phyloP scores from a whole-genome alignment of 2,888 invertebrate species.

The Steinernema carpocapsae region DNA sequence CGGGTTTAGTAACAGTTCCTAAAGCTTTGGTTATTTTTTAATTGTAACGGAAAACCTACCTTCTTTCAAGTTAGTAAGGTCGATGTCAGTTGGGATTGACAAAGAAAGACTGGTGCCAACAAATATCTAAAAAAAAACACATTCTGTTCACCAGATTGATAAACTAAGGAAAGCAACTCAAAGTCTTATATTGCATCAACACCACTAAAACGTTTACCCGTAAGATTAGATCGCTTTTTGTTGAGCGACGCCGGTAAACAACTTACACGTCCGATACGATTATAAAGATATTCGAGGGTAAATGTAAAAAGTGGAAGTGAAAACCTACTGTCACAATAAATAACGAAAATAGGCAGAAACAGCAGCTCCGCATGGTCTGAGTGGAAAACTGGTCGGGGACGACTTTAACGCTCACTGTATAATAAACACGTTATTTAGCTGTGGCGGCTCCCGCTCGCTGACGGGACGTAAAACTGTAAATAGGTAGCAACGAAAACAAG shows the following conservation, averaged over 20 bases:
- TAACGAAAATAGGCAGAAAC: background rate
- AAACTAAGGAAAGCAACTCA: background rate
- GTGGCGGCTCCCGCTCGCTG: too few species aligned
- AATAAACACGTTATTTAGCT: conserved; percentile 1
- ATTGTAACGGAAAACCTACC: background rate
- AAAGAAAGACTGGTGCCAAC: background rate
- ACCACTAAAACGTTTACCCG: too few species aligned
- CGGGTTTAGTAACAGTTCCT: conserved; percentile 5
- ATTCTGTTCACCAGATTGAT: background rate
- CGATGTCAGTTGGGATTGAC: conserved; percentile 12
- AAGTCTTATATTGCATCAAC: too few species aligned
- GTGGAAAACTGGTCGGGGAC: background rate
- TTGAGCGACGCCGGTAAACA: too few species aligned
- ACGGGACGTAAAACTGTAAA: too few species aligned
- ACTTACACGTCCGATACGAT: background rate
- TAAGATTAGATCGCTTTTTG: too few species aligned
- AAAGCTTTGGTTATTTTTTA: background rate
- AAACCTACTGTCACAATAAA: background rate
- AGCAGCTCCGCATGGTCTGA: conserved; percentile 5
- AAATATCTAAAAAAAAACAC: background rate
- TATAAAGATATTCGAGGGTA: background rate
- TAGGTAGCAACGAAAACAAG: too few species aligned
- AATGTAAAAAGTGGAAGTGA: background rate
- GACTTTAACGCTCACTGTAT: background rate
- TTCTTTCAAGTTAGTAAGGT: background rate